Conservation (phyloP, 2,113 vertebrate genomes). For the Phyllostomus hastatus region DNA sequence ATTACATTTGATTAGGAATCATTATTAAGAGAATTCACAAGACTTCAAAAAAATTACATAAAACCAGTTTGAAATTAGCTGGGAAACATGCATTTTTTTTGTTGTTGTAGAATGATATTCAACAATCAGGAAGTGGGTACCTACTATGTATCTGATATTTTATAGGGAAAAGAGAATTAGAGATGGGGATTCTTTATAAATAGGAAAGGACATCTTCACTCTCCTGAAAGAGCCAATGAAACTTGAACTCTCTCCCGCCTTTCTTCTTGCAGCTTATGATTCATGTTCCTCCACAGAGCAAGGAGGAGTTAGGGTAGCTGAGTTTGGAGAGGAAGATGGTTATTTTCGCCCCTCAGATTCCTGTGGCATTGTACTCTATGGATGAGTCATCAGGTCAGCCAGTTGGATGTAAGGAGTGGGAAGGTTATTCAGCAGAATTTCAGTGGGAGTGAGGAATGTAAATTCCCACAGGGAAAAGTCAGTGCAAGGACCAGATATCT, state of each 20-base stretch:
- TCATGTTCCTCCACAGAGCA: background rate
- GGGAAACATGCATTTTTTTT: background rate
- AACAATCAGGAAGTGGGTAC: background rate
- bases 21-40: conserved; percentile 46
- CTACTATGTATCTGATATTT: background rate
- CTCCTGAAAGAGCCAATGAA: background rate
- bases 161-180: background rate
- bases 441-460: background rate
- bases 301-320: background rate
- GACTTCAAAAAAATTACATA: conserved; percentile 31
- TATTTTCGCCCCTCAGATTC: conserved; percentile 12
- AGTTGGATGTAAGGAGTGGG: background rate
- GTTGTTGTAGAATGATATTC: background rate
- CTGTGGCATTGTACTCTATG: background rate
- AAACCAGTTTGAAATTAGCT: background rate
- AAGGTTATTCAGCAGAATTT: conserved; percentile 5
- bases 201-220: background rate
- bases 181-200: background rate
- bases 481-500: background rate
- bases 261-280: background rate
- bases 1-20: conserved; percentile 16
- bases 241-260: background rate
- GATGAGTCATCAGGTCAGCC: conserved; percentile 17
- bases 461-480: background rate
- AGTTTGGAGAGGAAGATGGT: background rate